These are phyloP conservation scores for Neosilurus hyrtlii DNA, from an alignment of 2,797 vertebrate genomes.

Conservation along the genomic window DNA sequence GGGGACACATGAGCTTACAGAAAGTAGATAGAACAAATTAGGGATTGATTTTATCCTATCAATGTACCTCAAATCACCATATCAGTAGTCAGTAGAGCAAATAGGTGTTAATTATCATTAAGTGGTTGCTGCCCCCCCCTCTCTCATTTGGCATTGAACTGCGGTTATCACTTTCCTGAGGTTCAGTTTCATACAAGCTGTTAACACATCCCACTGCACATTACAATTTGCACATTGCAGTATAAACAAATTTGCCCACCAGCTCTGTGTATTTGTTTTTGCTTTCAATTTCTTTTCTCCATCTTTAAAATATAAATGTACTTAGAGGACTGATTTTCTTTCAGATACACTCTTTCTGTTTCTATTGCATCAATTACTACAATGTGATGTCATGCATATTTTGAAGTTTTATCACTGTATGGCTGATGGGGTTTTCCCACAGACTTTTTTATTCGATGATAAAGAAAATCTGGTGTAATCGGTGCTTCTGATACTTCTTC, in stretches of 20 bases:
- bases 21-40: background rate
- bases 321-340: background rate
- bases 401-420: background rate
- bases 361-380: background rate
- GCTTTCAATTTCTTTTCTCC: constrained; percentile 1
- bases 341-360: background rate
- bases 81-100: background rate
- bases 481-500: background rate
- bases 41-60: background rate
- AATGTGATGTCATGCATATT: background rate
- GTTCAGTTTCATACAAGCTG: constrained; percentile 38
- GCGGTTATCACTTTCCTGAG: constrained; percentile 34
- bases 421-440: background rate
- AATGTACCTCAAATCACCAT: background rate
- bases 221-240: background rate
- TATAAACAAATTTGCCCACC: background rate
- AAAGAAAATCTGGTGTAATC: constrained; percentile 26
- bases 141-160: background rate
- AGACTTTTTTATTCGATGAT: background rate
- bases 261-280: background rate
- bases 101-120: background rate
- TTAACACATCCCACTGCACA: background rate
- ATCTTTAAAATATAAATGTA: background rate
- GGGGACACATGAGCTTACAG: background rate
- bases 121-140: background rate